A percentile compares a stretch with the other conserved stretches of the same genome.
These are phyloP conservation scores for Erebia aethiops DNA, from an alignment of 2,888 invertebrate species.

Conservation along the genomic window DNA sequence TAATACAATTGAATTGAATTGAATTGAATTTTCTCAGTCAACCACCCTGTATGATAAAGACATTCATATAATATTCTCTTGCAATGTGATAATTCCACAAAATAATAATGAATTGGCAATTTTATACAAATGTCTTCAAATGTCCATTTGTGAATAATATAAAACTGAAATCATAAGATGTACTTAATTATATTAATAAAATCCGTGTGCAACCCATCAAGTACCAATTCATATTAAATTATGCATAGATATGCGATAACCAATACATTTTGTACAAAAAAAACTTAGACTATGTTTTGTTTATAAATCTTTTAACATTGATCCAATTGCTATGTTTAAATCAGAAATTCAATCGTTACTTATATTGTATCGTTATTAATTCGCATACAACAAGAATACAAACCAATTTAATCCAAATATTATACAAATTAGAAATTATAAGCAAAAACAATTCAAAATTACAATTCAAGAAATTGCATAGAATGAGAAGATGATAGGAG, in stretches of 20 bases:
- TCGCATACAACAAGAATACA: background rate
- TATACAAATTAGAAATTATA: slow-evolving; percentile 11
- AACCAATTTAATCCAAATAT: slow-evolving; percentile 3
- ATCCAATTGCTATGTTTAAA: slow-evolving; percentile 10
- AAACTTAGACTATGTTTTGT: slow-evolving; percentile 21
- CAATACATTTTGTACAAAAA: slow-evolving; percentile 13
- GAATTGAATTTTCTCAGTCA: slow-evolving; percentile 4
- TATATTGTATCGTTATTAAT: background rate
- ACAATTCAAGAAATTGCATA: slow-evolving; percentile 11
- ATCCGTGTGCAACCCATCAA: slow-evolving; percentile 19
- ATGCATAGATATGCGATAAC: slow-evolving; percentile 1
- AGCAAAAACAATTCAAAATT: slow-evolving; percentile 7
- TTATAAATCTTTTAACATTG: slow-evolving; percentile 12
- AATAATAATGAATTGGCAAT: background rate
- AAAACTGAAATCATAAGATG: slow-evolving; percentile 8
- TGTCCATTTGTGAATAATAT: slow-evolving; percentile 17
- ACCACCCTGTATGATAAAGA: slow-evolving; percentile 11
- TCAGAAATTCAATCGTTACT: slow-evolving; percentile 3
- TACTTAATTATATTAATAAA: slow-evolving; percentile 20
- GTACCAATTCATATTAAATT: background rate
- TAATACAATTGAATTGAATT: too few species aligned
- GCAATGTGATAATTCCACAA: background rate
- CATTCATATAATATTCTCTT: slow-evolving; percentile 12
- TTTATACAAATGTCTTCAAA: slow-evolving; percentile 15
- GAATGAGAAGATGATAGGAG: slow-evolving; percentile 17